A percentile compares a stretch with the other conserved stretches of the same genome.
phyloP scores from a whole-genome alignment of 2,888 invertebrate species.

The Diabrotica balteata region DNA sequence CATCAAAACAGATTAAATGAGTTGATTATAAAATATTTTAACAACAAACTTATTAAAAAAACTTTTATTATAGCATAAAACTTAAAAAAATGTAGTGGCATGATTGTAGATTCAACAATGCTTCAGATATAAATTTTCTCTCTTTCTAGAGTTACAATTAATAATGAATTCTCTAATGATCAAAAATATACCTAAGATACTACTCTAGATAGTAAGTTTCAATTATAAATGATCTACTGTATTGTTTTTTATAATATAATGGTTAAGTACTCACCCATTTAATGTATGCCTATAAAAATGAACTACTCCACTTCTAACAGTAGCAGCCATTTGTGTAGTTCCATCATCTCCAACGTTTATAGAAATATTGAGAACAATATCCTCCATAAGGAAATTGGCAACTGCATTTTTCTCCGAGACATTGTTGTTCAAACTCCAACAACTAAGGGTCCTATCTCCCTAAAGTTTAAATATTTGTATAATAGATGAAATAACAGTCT shows the following conservation, averaged over 20 bases:
- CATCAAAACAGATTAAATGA: conserved; percentile 29
- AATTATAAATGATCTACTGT: not conserved
- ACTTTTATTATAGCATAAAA: no score
- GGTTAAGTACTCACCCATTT: conserved; percentile 68
- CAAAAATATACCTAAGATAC: no score
- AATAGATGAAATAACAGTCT: no score
- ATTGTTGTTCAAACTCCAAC: conserved; percentile 62
- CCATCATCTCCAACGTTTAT: conserved; percentile 63
- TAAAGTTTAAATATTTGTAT: conserved; percentile 30
- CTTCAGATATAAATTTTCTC: no score
- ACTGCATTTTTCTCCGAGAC: conserved; percentile 62
- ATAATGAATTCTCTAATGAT: no score
- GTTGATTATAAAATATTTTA: not conserved
- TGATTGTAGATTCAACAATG: no score
- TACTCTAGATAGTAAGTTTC: not conserved
- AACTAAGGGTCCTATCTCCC: conserved; percentile 61
- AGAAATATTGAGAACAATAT: conserved; percentile 68
- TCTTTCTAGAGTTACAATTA: no score
- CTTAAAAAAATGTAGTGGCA: no score
- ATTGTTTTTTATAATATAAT: conserved; percentile 6
- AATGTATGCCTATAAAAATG: conserved; percentile 80
- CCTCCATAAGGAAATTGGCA: conserved; percentile 74
- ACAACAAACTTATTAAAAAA: no score
- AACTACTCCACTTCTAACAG: conserved; percentile 79
- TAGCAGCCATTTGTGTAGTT: conserved; percentile 61